These are phyloP conservation scores for Dione juno DNA, from an alignment of 2,888 invertebrate species.

Conservation along the genomic window DNA sequence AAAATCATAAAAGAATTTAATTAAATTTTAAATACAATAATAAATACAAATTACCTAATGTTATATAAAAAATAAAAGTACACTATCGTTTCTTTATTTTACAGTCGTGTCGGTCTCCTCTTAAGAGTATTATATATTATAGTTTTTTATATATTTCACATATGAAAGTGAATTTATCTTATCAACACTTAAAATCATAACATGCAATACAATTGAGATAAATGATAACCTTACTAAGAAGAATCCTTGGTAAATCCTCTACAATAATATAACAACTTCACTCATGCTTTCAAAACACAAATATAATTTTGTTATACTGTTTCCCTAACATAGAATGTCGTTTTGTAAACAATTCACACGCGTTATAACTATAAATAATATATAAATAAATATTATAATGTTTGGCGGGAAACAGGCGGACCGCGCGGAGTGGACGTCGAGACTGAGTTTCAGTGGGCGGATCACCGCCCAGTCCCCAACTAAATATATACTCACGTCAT, in stretches of 20 bases:
- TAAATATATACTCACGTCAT: slow-evolving; percentile 65
- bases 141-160: not conserved
- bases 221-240: slow-evolving; percentile 59
- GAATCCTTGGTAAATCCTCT: slow-evolving; percentile 65
- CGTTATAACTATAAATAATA: slow-evolving; percentile 46
- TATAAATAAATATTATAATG: slow-evolving; percentile 47
- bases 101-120: not conserved
- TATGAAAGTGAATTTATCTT: slow-evolving; percentile 16
- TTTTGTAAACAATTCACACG: slow-evolving; percentile 52
- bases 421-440: slow-evolving; percentile 84
- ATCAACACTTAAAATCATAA: slow-evolving; percentile 9
- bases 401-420: slow-evolving; percentile 75
- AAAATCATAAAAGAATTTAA: not conserved
- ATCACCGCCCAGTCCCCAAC: slow-evolving; percentile 62
- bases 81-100: not conserved
- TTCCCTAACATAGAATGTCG: slow-evolving; percentile 57
- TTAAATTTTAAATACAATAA: not conserved
- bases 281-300: slow-evolving; percentile 63
- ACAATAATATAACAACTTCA: slow-evolving; percentile 59
- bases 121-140: not conserved
- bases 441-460: slow-evolving; percentile 81
- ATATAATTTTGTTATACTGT: slow-evolving; percentile 58
- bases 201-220: slow-evolving; percentile 31
- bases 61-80: not conserved
- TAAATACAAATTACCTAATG: not conserved